Base-by-base conservation (phyloP, 2,797 vertebrate genomes). In the Amniataba percoides region DNA sequence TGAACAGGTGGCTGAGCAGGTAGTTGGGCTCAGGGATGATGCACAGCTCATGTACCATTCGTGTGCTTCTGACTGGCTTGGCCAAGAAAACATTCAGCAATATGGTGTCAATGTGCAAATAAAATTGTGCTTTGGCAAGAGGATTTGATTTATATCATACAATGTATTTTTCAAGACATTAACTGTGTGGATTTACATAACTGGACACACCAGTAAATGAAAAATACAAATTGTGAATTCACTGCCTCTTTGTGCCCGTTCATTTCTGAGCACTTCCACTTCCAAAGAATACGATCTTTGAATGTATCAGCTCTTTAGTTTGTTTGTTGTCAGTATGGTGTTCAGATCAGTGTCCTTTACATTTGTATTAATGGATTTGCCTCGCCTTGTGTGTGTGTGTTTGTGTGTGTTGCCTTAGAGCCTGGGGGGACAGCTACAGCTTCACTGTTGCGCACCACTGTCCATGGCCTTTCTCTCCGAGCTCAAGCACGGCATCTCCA, bases 361-460 rank as follows among this genome's bases (percentile, higher is more conserved):
- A 78, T 69, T 60, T 84, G 19, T 81, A 78, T 81, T 66, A 70
- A 78, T 60, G 72, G 23, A 71, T 77, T 48, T 78, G 62, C 60
- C 66, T 82, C 59, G n/a, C 45, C 18, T 21, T 63, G 53, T 82
- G 53, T 77, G 40, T 23, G 19, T 68, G 45, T 46, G n/a, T 80
- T 42, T 57, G 61, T 86, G 72, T 85, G 45, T 70, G 53, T 62
- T 70, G 57, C 43, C 53, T 46, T 3, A 69, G 55, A 66, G 85
- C 86, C 74, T 74, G 65, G 71, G 71, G 84, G 81, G 70, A 83
- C 66, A 83, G 82, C 79, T 72, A 56, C 67, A 84, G 84, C 85
- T 88, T 82, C 87, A 90, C 39, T 91, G 88, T 90, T 90, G 88
- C 83, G 81, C 84, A 89, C 88, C 88, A 90, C 75, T 89, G 88